Evolutionary conservation across 2,113 vertebrate genomes (phyloP).

Genomic region (Ochotona princeps): DNA sequence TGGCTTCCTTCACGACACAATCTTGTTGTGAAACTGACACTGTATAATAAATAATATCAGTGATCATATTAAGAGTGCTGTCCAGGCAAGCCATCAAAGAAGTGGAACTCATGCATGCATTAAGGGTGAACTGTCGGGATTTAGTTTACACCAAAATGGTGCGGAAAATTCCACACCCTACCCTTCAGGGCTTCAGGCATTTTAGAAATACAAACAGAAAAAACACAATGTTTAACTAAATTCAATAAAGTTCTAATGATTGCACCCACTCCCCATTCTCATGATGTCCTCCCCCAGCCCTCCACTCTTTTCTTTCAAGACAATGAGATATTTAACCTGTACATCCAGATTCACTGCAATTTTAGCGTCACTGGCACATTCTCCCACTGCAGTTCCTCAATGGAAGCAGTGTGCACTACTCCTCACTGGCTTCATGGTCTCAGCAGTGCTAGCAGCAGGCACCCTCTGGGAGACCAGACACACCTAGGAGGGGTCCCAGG

Average conservation of each 20-base stretch:
- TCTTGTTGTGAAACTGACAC: constrained; percentile 14
- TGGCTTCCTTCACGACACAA: background rate
- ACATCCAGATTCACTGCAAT: background rate
- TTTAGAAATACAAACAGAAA: constrained; percentile 31
- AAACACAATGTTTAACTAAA: background rate
- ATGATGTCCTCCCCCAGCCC: fast-evolving
- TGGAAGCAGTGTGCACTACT: background rate
- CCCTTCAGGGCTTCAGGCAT: background rate
- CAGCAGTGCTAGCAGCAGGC: background rate
- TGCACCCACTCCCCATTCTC: background rate
- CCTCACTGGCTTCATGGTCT: background rate
- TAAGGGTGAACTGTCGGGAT: background rate
- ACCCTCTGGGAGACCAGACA: background rate
- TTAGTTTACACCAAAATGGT: background rate
- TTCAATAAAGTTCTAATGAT: background rate
- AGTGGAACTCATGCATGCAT: background rate
- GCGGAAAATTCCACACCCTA: background rate
- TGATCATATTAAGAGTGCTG: background rate
- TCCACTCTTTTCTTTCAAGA: background rate
- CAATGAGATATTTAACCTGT: background rate
- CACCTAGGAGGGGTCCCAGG: background rate
- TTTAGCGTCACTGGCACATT: background rate
- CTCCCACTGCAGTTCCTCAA: background rate
- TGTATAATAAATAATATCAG: background rate
- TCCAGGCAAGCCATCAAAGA: constrained; percentile 28